phyloP scores from a whole-genome alignment of 2,797 vertebrate genomes.

The Fratercula arctica region DNA sequence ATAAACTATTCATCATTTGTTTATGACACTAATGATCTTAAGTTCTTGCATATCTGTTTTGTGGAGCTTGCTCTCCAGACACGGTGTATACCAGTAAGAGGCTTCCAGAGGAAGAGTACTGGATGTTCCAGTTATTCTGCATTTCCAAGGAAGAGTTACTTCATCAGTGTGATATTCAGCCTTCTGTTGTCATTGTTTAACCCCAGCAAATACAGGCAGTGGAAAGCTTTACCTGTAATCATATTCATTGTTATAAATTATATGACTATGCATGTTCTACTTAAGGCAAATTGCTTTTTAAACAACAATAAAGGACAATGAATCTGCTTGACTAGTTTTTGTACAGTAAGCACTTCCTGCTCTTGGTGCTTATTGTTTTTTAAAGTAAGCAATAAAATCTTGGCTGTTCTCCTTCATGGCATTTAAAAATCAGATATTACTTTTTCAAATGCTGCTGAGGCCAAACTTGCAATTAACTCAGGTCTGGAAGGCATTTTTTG shows the following conservation, averaged over 20 bases:
- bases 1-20: neutral
- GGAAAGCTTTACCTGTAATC: neutral
- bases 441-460: neutral
- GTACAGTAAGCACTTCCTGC: neutral
- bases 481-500: neutral
- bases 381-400: constrained; percentile 26
- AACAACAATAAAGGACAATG: neutral
- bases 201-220: neutral
- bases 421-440: neutral
- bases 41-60: neutral
- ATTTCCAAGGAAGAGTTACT: neutral
- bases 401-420: neutral
- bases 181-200: neutral
- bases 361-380: neutral
- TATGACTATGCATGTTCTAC: neutral
- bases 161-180: neutral
- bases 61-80: neutral
- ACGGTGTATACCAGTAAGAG: neutral
- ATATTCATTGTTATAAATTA: neutral
- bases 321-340: neutral
- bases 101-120: neutral
- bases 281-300: neutral
- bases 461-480: neutral
- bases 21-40: neutral
- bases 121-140: neutral